Base-by-base conservation (phyloP, 1,140 invertebrate genomes). In the Propsilocerus akamusi region DNA sequence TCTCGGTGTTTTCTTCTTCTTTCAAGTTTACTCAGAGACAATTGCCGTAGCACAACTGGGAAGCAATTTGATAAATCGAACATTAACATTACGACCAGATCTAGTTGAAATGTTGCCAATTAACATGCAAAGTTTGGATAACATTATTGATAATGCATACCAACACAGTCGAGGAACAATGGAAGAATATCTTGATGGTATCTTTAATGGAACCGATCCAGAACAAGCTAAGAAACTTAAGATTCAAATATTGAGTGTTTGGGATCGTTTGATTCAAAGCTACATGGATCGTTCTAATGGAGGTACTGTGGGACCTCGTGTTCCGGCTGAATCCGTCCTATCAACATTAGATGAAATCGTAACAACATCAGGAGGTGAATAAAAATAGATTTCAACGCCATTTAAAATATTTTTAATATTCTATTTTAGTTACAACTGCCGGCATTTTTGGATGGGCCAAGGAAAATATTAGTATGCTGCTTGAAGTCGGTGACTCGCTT, bases 1-100 rank as follows among this genome's bases (percentile, higher is more conserved):
- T 52, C 48, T 62, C 46, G 54, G 59, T 50, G 58, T 60, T 55
- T 65, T 62, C 54, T 70, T 67, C 56, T 62, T 58, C 59, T 60
- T 67, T 7, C 66, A 96, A 86, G 79, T 96, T 51, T 97, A 97
- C 64, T 86, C 84, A 12, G 95, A 98, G 72, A 90, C 87, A 20
- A 84, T 97, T 61, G 88, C 95, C 58, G 72, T 98, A 24, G 77
- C 96, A 20, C 83, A 90, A 65, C 73, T 96, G 34, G 82, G 81
- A 23, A 83, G 86, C 48, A 89, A 89, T 65, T 72, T 97, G 11
- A 74, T 97, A 10, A 96, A 97, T 69, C 80, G 81, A 55, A 92
- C 89, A 10, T 75, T 93, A 22, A 83, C 86, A 10, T 79, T 87
- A 64, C 84, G 94, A 69, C 85, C 88, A 24, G 89, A 94, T 59